Evolutionary conservation across 1,140 invertebrate genomes (phyloP), one percentile per base, ranked within the genome.

Genomic region (Caenorhabditis tropicalis): DNA sequence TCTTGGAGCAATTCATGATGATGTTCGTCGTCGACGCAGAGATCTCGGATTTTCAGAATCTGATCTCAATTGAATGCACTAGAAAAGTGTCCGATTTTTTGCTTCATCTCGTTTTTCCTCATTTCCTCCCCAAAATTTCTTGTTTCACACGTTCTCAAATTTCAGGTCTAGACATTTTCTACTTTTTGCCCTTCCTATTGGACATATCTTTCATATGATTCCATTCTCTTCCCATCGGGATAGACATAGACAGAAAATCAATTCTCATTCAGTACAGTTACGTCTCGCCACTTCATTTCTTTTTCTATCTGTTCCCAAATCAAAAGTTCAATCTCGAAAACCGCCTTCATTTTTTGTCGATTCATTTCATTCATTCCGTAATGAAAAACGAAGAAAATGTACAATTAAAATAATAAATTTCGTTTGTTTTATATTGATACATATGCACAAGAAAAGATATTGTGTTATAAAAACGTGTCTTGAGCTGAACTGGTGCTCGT

Each of bases 401-500:
- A 39, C 7, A 80, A 80, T 27, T n/a, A n/a, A 49, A 53, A 15
- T n/a, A 56, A 81, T n/a, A 51, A 27, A 27, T n/a, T 7, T 10
- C 33, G 27, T 79, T 51, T 48, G 48, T 19, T 12, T 16, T 4
- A 19, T 21, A 53, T 39, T 33, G 46, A 81, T 81, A 81, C 79
- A 51, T 81, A 81, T 81, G 43, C 65, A 51, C 43, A 53, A 81
- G 7, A 48, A 15, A 12, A 16, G 58, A 56, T 83, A 49, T 29
- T 19, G 58, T 46, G n/a, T 86, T 84, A 89, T 15, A 89, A 51
- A 74, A 89, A 89, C 21, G 89, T 89, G 60, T 89, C 89, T 51
- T 89, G 89, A 82, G 89, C 89, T 80, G 81, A 88, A 39, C 81
- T 88, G n/a, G 82, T 88, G 81, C 88, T 90, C 36, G 86, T 83